Percentiles rank a stretch among this genome's conserved stretches.
These are phyloP conservation scores for Magallana gigas DNA, from an alignment of 1,140 invertebrate genomes.

Conservation along the genomic window DNA sequence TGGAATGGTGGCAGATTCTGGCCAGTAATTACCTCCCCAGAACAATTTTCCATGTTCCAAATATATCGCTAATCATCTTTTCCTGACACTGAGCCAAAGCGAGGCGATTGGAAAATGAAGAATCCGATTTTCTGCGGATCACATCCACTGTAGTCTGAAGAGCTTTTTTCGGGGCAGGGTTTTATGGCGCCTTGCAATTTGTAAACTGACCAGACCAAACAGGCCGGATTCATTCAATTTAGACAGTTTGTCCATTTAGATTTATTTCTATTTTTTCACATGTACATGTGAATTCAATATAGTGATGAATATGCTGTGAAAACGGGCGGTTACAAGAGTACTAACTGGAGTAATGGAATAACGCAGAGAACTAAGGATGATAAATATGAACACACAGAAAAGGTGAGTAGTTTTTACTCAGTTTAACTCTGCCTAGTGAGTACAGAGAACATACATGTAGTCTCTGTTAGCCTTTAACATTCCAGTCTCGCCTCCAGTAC, in stretches of 20 bases:
- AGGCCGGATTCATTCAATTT: background rate
- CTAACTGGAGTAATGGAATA: background rate
- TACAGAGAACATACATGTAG: background rate
- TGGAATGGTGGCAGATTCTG: background rate
- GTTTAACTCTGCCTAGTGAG: too few species aligned
- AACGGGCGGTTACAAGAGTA: background rate
- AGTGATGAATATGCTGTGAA: background rate
- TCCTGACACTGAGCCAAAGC: conserved; percentile 29
- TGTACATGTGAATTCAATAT: background rate
- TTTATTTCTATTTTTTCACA: background rate
- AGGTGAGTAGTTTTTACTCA: background rate
- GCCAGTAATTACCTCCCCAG: conserved; percentile 22
- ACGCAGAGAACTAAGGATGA: background rate
- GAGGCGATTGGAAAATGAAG: conserved; percentile 35
- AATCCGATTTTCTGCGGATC: background rate
- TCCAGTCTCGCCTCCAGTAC: background rate
- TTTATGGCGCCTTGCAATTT: background rate
- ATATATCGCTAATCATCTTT: conserved; percentile 29
- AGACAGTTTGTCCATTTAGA: background rate
- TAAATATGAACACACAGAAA: conserved; percentile 34
- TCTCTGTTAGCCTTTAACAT: background rate
- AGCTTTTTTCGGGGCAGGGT: background rate
- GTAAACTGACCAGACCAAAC: background rate
- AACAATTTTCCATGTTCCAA: conserved; percentile 13
- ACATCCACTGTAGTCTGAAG: background rate